Evolutionary conservation across 2,888 invertebrate species (phyloP), one percentile per base, ranked within the genome.

Genomic region (Sepioteuthis lessoniana): DNA sequence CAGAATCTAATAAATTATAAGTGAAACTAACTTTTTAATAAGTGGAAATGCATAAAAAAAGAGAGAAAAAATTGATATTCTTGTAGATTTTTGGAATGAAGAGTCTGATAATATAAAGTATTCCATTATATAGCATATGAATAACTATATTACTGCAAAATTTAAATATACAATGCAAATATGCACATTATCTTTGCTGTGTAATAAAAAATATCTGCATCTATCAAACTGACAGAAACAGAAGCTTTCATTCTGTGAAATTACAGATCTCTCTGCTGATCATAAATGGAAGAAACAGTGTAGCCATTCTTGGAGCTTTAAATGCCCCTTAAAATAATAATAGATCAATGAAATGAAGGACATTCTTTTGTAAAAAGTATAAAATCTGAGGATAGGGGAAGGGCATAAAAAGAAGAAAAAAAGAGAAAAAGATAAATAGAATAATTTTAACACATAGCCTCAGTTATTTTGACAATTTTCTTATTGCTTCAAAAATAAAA

Each of bases 101-200:
- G n/a, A 76, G 76, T n/a, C n/a, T 76, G n/a, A 76, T 76, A 76
- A 76, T 76, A 76, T 76, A 47, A 92, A 92, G 47, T 47, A 47
- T 92, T 92, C 47, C 92, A 92, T 92, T 92, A 92, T 92, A 92
- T 92, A 76, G 76, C 92, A 92, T 47, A 92, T 46, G 92, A 92
- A 92, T 92, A 92, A 92, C 42, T 92, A 92, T 92, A 92, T 92
- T 92, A 92, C 47, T 92, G 92, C 46, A 92, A 92, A 92, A 46
- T 92, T 92, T 92, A 92, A 92, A 92, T 92, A 92, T 92, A 92
- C 46, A 92, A 92, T 92, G 92, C 92, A 92, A 92, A 92, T 46
- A 92, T 42, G 92, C 47, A 42, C 92, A 92, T 92, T 47, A 92
- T 92, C 42, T 92, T 92, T 92, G 92, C 92, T 92, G 92, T 92